Conservation (phyloP, 2,797 vertebrate genomes). For the Rhadinocentrus ornatus region DNA sequence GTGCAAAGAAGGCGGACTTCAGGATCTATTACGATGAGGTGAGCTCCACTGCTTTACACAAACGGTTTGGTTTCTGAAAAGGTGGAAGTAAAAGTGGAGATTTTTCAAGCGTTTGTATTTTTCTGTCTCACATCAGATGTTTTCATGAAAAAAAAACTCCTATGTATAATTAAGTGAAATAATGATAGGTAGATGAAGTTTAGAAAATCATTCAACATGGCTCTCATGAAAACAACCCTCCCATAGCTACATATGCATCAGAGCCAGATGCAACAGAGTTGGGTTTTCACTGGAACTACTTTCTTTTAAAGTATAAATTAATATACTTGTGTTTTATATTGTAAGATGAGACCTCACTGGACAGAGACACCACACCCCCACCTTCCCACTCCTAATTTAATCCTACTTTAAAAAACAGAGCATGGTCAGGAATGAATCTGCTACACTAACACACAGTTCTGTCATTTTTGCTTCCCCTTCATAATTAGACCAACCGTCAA, state of each 20-base stretch:
- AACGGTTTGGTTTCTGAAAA: not conserved
- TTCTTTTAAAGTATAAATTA: not conserved
- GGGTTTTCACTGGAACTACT: not conserved
- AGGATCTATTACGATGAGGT: constrained; percentile 99
- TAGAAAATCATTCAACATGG: too few relatives aligned
- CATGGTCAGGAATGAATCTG: not conserved
- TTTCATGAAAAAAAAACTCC: too few relatives aligned
- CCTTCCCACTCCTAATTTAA: too few relatives aligned
- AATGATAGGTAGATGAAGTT: too few relatives aligned
- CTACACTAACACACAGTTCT: not conserved
- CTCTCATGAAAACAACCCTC: too few relatives aligned
- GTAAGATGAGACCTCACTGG: too few relatives aligned
- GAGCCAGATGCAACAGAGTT: not conserved
- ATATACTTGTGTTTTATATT: not conserved
- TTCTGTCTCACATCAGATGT: too few relatives aligned
- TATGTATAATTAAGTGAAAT: too few relatives aligned
- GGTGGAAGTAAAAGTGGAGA: too few relatives aligned
- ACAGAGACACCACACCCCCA: too few relatives aligned
- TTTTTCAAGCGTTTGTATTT: too few relatives aligned
- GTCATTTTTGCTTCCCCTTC: not conserved
- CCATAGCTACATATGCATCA: not conserved
- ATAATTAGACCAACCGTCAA: not conserved
- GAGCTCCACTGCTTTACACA: constrained; percentile 57
- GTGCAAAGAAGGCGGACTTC: constrained; percentile 93
- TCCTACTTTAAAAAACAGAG: too few relatives aligned